Evolutionary conservation across 2,797 vertebrate species (phyloP).

Genomic region (Threskiornis aethiopicus): DNA sequence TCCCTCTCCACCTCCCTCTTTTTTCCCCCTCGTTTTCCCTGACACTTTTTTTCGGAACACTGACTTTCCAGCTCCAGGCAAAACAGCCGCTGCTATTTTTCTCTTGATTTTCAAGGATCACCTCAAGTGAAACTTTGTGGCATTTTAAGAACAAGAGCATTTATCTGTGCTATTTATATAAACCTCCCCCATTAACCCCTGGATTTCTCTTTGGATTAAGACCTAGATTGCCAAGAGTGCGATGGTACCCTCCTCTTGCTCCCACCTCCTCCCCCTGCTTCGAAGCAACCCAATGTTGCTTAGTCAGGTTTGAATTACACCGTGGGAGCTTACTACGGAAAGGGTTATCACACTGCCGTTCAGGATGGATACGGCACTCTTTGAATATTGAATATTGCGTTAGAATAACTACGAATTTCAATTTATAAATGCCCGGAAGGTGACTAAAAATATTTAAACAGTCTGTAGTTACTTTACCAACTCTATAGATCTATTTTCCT

Average conservation of each 20-base stretch:
- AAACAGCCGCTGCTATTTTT: constrained; percentile 64
- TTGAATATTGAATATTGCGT: background rate
- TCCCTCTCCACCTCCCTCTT: background rate
- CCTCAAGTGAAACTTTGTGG: constrained; percentile 61
- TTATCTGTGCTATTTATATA: constrained; percentile 49
- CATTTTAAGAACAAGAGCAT: constrained; percentile 59
- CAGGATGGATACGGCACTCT: background rate
- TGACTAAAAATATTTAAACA: background rate
- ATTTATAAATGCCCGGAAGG: background rate
- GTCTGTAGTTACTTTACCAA: background rate
- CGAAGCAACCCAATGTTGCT: background rate
- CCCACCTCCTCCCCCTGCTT: background rate
- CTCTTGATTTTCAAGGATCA: constrained; percentile 62
- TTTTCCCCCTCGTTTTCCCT: background rate
- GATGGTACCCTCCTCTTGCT: background rate
- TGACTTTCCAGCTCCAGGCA: constrained; percentile 62
- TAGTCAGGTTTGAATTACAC: background rate
- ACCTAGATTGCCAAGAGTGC: background rate
- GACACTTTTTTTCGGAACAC: constrained; percentile 61
- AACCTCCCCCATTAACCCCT: constrained; percentile 17
- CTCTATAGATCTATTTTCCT: background rate
- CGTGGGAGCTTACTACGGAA: background rate
- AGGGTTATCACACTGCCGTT: background rate
- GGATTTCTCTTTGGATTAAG: background rate
- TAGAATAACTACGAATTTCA: background rate